Base-by-base conservation (phyloP, 2,888 invertebrate species). In the Sepiola atlantica region DNA sequence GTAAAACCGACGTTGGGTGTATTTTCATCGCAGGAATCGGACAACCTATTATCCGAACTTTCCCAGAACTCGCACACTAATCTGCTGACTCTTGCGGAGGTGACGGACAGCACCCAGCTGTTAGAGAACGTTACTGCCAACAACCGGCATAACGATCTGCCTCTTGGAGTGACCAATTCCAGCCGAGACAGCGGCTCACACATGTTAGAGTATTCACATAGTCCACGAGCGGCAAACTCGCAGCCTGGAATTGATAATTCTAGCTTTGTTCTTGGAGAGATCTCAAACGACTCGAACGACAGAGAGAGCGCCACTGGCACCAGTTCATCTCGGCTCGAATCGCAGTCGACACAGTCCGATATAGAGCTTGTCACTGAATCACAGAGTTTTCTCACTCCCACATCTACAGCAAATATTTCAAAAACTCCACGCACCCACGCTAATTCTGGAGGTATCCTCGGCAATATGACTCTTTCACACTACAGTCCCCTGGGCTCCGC, bases 181-280 rank as follows among this genome's bases (percentile, higher is more conserved):
- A 91, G 94, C n/a, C 93, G 94, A 77, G 91, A 94, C 28, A 91
- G 45, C 45, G 77, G 90, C 77, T 55, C 77, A 90, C 77, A n/a
- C 93, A 92, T 92, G 91, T 92, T 77, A 61, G 77, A 91, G 35
- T 77, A 92, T 93, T 61, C 92, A 61, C 55, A 94, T 61, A n/a
- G 55, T 92, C 92, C 94, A n/a, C 54, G 28, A n/a, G 35, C 55
- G 16, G 77, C 90, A 93, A 45, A 90, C 93, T 45, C 90, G 32
- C 93, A 95, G 28, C 95, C 95, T 35, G 95, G 95, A 45, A 95
- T 95, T 94, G 95, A 95, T 90, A 95, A 95, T 94, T 95, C 95
- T 92, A 95, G 95, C 94, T 95, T 95, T 94, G 95, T 95, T 90
- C 91, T 95, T 32, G 95, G 95, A 21, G 95, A 95, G 77, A 95